A percentile compares a stretch with the other conserved stretches of the same genome.
Conservation (phyloP, 2,113 vertebrate genomes). For the Megalops atlanticus region DNA sequence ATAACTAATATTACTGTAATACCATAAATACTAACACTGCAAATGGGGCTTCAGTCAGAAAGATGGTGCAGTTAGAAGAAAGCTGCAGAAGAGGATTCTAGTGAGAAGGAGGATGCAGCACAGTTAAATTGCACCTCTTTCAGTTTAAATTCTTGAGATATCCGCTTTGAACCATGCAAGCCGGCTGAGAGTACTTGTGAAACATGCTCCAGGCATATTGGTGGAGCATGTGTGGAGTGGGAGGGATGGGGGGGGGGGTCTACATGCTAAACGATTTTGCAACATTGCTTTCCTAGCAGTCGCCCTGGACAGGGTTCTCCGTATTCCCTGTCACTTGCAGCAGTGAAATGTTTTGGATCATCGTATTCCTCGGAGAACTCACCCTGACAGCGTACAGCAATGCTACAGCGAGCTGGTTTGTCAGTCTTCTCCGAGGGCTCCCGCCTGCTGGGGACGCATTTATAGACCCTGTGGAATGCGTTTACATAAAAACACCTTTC, state of each 20-base stretch:
- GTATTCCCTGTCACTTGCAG: not conserved
- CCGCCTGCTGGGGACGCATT: not conserved
- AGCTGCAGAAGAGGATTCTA: not conserved
- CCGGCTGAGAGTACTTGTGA: not conserved
- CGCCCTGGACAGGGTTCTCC: not conserved
- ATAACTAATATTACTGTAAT: no score
- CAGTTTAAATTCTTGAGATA: not conserved
- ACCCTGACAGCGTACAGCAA: not conserved
- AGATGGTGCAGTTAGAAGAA: no score
- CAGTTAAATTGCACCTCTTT: conserved; percentile 5
- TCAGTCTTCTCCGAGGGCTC: not conserved
- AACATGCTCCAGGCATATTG: not conserved
- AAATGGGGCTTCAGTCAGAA: no score
- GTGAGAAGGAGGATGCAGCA: no score
- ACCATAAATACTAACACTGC: no score
- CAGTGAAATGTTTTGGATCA: not conserved
- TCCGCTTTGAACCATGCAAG: conserved; percentile 11
- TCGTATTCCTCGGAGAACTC: not conserved
- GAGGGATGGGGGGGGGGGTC: not conserved
- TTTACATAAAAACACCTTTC: conserved; percentile 22
- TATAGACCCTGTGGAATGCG: not conserved
- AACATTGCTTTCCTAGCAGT: not conserved
- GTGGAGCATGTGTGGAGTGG: not conserved
- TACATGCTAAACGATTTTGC: not conserved
- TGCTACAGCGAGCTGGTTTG: not conserved